Evolutionary conservation across 2,888 invertebrate species (phyloP), one percentile per base, ranked within the genome.

Genomic region (Augiades crinisus): DNA sequence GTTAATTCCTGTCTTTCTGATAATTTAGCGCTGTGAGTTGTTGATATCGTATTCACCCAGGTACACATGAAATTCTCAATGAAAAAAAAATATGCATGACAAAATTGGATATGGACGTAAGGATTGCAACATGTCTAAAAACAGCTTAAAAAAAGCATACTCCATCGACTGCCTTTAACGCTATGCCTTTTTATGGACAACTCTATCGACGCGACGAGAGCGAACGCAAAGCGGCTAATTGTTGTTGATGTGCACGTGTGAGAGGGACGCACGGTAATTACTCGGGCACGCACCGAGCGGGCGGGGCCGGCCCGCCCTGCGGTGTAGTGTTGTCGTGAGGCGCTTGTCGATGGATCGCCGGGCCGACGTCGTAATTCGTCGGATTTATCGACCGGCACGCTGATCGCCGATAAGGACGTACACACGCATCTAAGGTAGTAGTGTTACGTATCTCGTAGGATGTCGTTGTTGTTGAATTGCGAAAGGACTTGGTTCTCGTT

Each of bases 261-360:
- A 47, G 40, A 49, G 49, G 38, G 59, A 54, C 76, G 62, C 63
- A 61, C 53, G 58, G 63, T 70, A 63, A 72, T 76, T 72, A 68
- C 70, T 61, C 65, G 64, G 72, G 64, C 68, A 63, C 77, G 75
- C 67, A 68, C 69, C 51, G 53, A 41, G 51, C 47, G 53, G 60
- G 53, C 57, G 59, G 51, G 52, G 53, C 50, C 49, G 36, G 36
- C 60, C 65, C 72, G 71, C 73, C 73, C 70, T 68, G 64, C 60
- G 62, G 55, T 55, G 56, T 81, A 81, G 81, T 78, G 82, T 70
- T 79, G 81, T 76, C 78, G 67, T 70, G 73, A 74, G 70, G 71
- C 69, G 73, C 67, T 72, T 78, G 75, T 82, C 81, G 82, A 81
- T 78, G 67, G 60, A 50, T 47, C 12, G 44, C 44, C n/a, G 31